Evolutionary conservation across 2,113 vertebrate species (phyloP), one percentile per base, ranked within the genome.

Genomic region (Chamaea fasciata): DNA sequence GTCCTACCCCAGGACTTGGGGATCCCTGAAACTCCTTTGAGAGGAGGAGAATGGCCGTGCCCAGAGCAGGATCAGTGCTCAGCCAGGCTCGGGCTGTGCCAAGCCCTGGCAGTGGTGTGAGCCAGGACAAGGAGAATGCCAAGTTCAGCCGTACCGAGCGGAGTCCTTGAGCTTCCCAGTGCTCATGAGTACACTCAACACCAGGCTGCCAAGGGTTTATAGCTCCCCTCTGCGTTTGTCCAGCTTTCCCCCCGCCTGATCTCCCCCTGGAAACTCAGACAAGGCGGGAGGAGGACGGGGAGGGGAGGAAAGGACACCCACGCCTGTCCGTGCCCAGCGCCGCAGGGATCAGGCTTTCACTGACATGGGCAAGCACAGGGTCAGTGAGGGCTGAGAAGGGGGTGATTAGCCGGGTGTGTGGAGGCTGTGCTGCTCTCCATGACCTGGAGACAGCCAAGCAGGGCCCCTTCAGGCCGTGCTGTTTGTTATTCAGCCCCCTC

Each of bases 151-250:
- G 44, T 2, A 9, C 28, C 3, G 4, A 26, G 37, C 68, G 44
- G 19, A 2, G 13, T 41, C 69, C 81, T 55, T 49, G 56, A 31
- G 31, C 87, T 65, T 69, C 37, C 68, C 0, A 0, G 18, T 0
- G 28, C 30, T 81, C 3, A 0, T n/a, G n/a, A 74, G 15, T 6
- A 4, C 0, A 0, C 42, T 39, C 76, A 15, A 13, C 55, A 56
- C 16, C 69, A 41, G 56, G 9, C 60, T 94, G 49, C 28, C 11
- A 5, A 56, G 24, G 30, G 21, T 73, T 91, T 64, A 41, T 7
- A 7, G 5, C 0, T 71, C 33, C 14, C 9, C 15, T 75, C 50
- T 16, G n/a, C 0, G 1, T 17, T 55, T 55, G 23, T 7, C 46
- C 50, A 31, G 28, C n/a, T 59, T 83, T 56, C 5, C n/a, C 21